phyloP scores from a whole-genome alignment of 2,797 vertebrate genomes.

The Crax fasciolata region DNA sequence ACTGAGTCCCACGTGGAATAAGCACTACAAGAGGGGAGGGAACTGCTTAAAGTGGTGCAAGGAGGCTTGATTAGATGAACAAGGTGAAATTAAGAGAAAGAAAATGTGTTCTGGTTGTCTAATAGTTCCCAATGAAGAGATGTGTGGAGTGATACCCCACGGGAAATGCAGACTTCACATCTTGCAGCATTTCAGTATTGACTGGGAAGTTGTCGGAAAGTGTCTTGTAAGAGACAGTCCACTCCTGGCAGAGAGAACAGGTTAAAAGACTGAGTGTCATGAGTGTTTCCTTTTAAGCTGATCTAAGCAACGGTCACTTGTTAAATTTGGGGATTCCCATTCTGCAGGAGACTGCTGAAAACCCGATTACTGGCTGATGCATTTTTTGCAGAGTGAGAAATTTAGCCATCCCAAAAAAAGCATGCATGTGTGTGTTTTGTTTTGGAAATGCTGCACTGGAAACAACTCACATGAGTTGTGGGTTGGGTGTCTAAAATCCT shows the following conservation, averaged over 20 bases:
- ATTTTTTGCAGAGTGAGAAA: neutral
- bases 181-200: neutral
- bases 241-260: neutral
- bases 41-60: neutral
- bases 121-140: neutral
- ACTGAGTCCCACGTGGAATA: neutral
- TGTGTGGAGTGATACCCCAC: neutral
- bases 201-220: slow-evolving; percentile 29
- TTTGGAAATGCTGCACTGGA: slow-evolving; percentile 44
- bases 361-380: neutral
- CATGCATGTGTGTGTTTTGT: neutral
- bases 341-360: neutral
- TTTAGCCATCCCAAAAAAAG: neutral
- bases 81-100: slow-evolving; percentile 7
- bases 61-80: neutral
- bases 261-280: neutral
- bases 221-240: neutral
- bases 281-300: neutral
- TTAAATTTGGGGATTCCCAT: neutral
- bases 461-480: neutral
- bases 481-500: slow-evolving; percentile 22
- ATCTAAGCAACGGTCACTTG: neutral
- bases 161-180: neutral
- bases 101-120: neutral
- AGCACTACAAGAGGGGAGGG: neutral